A percentile compares a stretch with the other conserved stretches of the same genome.
Conservation (phyloP, 2,888 invertebrate genomes). For the Fragum sueziense region DNA sequence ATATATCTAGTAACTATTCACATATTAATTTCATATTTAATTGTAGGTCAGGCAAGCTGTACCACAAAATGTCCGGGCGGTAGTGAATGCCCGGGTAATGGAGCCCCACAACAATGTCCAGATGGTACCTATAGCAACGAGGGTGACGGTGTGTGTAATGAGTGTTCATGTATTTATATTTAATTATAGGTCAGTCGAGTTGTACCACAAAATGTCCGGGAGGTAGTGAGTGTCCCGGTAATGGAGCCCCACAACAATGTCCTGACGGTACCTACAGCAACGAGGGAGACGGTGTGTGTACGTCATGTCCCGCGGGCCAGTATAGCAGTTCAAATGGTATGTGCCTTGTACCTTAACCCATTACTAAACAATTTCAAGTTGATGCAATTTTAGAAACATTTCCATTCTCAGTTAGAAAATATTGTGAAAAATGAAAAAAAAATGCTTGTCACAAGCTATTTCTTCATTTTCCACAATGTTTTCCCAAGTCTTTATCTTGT, state of each 20-base stretch:
- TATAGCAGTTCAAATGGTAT: constrained; percentile 61
- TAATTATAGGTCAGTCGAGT: constrained; percentile 64
- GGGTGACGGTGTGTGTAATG: constrained; percentile 66
- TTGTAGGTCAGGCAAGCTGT: constrained; percentile 70
- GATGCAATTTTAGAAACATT: too few species aligned
- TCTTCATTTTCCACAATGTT: too few species aligned
- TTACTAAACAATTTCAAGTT: too few species aligned
- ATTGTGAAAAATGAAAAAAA: too few species aligned
- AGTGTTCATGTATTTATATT: constrained; percentile 57
- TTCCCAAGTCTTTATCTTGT: too few species aligned
- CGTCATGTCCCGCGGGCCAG: constrained; percentile 68
- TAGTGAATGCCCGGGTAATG: constrained; percentile 68
- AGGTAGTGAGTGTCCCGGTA: constrained; percentile 71
- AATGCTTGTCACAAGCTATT: too few species aligned
- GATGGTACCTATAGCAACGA: constrained; percentile 68
- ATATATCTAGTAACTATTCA: too few species aligned
- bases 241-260: constrained; percentile 64
- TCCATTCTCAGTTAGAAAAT: too few species aligned
- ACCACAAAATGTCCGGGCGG: constrained; percentile 71
- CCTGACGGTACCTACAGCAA: constrained; percentile 68
- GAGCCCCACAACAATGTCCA: constrained; percentile 62
- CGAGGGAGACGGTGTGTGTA: constrained; percentile 65
- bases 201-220: constrained; percentile 72
- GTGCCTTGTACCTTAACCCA: too few species aligned
- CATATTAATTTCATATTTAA: not conserved